A percentile compares a stretch with the other conserved stretches of the same genome.
Evolutionary conservation across 2,113 vertebrate species (phyloP).

Genomic region (Archocentrus centrarchus): DNA sequence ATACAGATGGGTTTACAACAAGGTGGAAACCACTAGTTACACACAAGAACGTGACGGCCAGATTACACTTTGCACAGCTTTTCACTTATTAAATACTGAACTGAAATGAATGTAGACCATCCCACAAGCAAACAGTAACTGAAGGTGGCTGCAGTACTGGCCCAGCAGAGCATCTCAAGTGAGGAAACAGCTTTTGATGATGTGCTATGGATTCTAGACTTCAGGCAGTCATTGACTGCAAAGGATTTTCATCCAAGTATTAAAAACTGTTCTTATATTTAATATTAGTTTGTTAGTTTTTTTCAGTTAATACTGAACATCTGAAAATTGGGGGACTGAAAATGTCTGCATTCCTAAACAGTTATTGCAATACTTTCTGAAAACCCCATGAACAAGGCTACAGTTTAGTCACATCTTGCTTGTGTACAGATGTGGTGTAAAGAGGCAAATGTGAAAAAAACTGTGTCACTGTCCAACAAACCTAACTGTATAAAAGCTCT

Average conservation of each 20-base stretch:
- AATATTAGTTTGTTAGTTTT: neutral
- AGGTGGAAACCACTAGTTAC: too few relatives aligned
- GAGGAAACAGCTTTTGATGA: neutral
- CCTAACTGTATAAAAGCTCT: neutral
- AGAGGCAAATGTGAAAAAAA: neutral
- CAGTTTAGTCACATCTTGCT: neutral
- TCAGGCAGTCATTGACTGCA: neutral
- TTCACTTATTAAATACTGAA: neutral
- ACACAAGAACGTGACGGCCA: neutral
- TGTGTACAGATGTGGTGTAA: neutral
- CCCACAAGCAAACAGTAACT: neutral
- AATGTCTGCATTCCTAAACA: neutral
- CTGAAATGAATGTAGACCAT: neutral
- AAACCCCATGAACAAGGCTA: neutral
- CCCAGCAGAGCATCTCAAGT: too few relatives aligned
- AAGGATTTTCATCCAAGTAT: neutral
- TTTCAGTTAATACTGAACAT: neutral
- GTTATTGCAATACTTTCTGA: neutral
- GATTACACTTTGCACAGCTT: neutral
- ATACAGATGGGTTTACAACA: too few relatives aligned
- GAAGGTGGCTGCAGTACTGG: neutral
- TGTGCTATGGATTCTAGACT: neutral
- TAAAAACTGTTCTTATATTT: neutral
- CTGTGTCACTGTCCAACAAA: neutral
- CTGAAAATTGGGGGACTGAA: neutral